phyloP scores from a whole-genome alignment of 2,888 invertebrate genomes.

The Orchestes rusci region DNA sequence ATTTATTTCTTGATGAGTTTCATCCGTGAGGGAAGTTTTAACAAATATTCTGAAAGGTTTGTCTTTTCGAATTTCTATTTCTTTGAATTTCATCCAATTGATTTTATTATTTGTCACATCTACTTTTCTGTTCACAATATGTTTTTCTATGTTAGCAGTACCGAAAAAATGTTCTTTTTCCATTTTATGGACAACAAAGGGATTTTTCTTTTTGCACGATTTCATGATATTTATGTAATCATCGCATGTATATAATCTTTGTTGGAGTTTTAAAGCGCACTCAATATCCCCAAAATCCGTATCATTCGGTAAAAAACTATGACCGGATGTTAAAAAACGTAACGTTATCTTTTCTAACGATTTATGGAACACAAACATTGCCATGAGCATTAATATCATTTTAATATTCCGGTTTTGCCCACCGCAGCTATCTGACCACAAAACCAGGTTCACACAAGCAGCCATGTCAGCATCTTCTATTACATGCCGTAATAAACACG shows the following conservation, averaged over 20 bases:
- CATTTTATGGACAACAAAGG: slow-evolving; percentile 10
- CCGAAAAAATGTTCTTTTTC: slow-evolving; percentile 6
- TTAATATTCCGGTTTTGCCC: too few species aligned
- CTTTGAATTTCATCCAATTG: slow-evolving; percentile 12
- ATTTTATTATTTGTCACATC: slow-evolving; percentile 9
- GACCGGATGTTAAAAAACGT: slow-evolving; percentile 14
- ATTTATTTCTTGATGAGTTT: too few species aligned
- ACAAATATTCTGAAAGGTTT: slow-evolving; percentile 4
- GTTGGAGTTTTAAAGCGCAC: slow-evolving; percentile 16
- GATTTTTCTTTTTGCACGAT: slow-evolving; percentile 10
- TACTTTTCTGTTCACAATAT: slow-evolving; percentile 12
- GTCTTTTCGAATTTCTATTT: slow-evolving; percentile 7
- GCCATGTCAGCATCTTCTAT: too few species aligned
- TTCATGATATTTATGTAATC: slow-evolving; percentile 19
- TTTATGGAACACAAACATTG: too few species aligned
- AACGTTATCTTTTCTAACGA: slow-evolving; percentile 10
- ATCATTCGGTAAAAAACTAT: slow-evolving; percentile 18
- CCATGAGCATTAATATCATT: too few species aligned
- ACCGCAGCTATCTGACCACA: neutral
- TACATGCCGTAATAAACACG: too few species aligned
- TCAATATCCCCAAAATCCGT: slow-evolving; percentile 17
- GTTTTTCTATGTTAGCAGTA: slow-evolving; percentile 7
- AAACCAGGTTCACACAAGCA: too few species aligned
- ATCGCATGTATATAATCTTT: slow-evolving; percentile 19
- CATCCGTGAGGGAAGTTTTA: too few species aligned